phyloP scores from a whole-genome alignment of 2,888 invertebrate genomes.

The Apotomis betuletana region DNA sequence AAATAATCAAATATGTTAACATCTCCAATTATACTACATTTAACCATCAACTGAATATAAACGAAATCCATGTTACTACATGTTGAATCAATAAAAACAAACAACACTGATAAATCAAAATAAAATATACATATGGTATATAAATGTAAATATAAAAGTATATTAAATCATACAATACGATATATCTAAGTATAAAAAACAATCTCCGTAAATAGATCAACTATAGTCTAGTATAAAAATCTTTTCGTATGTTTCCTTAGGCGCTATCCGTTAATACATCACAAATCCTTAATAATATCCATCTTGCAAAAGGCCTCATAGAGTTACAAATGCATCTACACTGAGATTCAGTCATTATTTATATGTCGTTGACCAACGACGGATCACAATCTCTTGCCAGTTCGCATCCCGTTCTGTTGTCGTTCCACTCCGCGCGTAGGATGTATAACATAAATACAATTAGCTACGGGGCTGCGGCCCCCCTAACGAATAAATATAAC shows the following conservation, averaged over 20 bases:
- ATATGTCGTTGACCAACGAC: conserved; percentile 84
- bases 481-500: conserved; percentile 83
- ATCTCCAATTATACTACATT: conserved; percentile 58
- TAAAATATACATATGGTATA: conserved; percentile 53
- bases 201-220: conserved; percentile 85
- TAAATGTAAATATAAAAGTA: conserved; percentile 82
- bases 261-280: conserved; percentile 84
- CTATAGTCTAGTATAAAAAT: conserved; percentile 83
- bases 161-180: conserved; percentile 84
- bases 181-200: conserved; percentile 84
- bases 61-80: conserved; percentile 73
- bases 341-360: conserved; percentile 85
- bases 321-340: conserved; percentile 84
- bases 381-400: conserved; percentile 83
- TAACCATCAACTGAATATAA: conserved; percentile 69
- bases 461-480: conserved; percentile 83
- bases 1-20: conserved; percentile 76
- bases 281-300: conserved; percentile 84
- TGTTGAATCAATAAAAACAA: conserved; percentile 81
- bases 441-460: conserved; percentile 82
- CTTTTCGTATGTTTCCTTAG: conserved; percentile 84
- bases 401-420: conserved; percentile 77
- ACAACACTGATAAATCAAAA: conserved; percentile 83
- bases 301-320: conserved; percentile 83
- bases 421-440: conserved; percentile 77